Conservation (phyloP, 2,888 invertebrate genomes). For the Prionchulus punctatus region DNA sequence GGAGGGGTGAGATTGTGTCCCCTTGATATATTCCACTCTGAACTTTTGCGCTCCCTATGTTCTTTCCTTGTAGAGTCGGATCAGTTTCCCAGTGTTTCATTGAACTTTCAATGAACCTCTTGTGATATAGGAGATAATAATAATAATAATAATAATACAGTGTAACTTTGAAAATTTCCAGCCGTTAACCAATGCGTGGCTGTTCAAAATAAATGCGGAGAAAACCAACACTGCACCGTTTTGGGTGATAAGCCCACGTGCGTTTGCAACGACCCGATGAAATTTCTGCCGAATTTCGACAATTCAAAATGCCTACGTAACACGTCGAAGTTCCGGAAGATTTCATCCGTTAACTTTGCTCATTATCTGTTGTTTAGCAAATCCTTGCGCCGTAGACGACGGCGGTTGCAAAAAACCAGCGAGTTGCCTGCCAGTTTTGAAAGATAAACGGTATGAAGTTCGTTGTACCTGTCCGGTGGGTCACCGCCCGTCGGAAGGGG, state of each 20-base stretch:
- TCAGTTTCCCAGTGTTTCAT: no score
- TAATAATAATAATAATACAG: no score
- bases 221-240: not conserved
- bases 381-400: not conserved
- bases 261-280: not conserved
- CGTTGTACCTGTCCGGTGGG: not conserved
- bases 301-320: not conserved
- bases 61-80: no score
- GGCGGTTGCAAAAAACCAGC: not conserved
- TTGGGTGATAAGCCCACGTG: not conserved
- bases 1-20: no score
- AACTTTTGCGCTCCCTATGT: no score
- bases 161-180: not conserved
- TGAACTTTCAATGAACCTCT: no score
- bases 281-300: not conserved
- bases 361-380: not conserved
- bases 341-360: not conserved
- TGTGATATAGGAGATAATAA: no score
- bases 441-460: not conserved
- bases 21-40: no score
- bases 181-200: not conserved
- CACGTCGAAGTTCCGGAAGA: not conserved
- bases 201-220: not conserved
- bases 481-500: not conserved
- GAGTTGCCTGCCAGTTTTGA: not conserved